Base-by-base conservation (phyloP, 2,888 invertebrate species). In the Lamellibrachia satsuma region DNA sequence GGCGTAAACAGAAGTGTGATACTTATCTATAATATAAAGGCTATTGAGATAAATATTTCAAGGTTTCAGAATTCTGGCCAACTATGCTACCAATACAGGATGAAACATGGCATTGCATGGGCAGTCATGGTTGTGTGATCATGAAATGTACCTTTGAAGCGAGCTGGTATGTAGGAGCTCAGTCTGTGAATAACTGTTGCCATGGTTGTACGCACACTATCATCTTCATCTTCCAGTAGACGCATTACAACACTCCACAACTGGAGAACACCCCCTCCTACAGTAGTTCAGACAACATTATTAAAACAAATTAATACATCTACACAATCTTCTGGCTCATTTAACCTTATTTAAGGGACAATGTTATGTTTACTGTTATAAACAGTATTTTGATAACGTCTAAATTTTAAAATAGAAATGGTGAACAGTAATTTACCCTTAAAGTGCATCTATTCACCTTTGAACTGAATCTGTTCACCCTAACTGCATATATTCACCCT, bases 171-270 rank as follows among this genome's bases (percentile, higher is more conserved):
- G 22, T 75, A 22, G 22, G 22, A 4, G 22, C 75, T 75, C 22
- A 75, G 75, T 11, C n/a, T 15, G 22, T 75, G 75, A 22, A 75
- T 75, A 15, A 75, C 22, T 91, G 52, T 52, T 27, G 92, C 90
- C 8, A 90, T 90, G 7, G 90, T 91, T 60, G 92, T 75, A 22
- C 94, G 60, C 51, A 94, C 93, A 27, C 90, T 57, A 9, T 55
- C 75, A 90, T 94, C 93, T 57, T 94, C 94, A 90, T 94, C 94
- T 91, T 93, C 93, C 60, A 93, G 91, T 91, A 94, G 92, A 8
- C 92, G 91, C 90, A 94, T 55, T 57, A 93, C 51, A 52, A 92
- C 92, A 9, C 92, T 93, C 94, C 94, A 94, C 92, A 93, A 90
- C 52, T 90, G 75, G 60, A 90, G 93, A 15, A 93, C 92, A 39